Percentiles rank a stretch among this genome's conserved stretches.
These are phyloP conservation scores for Tetrapedia diversipes DNA, from an alignment of 2,888 invertebrate genomes.

Conservation along the genomic window DNA sequence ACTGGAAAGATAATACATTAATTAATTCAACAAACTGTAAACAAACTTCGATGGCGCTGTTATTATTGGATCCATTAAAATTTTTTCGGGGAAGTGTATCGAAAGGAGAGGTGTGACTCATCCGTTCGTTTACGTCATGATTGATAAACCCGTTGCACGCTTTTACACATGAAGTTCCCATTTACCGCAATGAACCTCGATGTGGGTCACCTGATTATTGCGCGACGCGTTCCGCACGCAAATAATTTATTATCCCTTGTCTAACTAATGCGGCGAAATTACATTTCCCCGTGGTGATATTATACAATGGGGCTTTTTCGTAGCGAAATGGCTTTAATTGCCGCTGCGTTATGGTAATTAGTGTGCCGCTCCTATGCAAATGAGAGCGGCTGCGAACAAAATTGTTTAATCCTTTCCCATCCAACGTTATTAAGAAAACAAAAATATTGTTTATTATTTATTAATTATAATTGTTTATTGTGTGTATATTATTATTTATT, in stretches of 20 bases:
- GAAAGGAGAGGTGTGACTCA: slow-evolving; percentile 78
- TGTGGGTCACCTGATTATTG: slow-evolving; percentile 39
- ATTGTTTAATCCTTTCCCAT: no score
- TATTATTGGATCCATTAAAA: background rate
- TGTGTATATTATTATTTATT: no score
- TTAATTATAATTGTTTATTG: no score
- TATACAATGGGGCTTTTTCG: background rate
- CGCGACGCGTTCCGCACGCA: slow-evolving; percentile 24
- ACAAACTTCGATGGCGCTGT: background rate
- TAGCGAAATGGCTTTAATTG: background rate
- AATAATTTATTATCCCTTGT: slow-evolving; percentile 30
- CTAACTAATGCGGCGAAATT: slow-evolving; percentile 7
- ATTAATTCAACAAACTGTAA: background rate
- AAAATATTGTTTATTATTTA: no score
- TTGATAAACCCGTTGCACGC: slow-evolving; percentile 19
- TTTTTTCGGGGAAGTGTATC: slow-evolving; percentile 25
- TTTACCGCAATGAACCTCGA: slow-evolving; percentile 30
- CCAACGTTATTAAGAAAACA: no score
- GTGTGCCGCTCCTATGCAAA: background rate
- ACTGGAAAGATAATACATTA: background rate
- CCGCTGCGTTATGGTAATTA: background rate
- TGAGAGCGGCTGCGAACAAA: no score
- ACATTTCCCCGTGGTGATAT: background rate
- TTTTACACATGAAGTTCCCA: slow-evolving; percentile 6
- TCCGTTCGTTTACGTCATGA: slow-evolving; percentile 30